phyloP scores from a whole-genome alignment of 2,888 invertebrate species.

The Megaustenia siamemsis region DNA sequence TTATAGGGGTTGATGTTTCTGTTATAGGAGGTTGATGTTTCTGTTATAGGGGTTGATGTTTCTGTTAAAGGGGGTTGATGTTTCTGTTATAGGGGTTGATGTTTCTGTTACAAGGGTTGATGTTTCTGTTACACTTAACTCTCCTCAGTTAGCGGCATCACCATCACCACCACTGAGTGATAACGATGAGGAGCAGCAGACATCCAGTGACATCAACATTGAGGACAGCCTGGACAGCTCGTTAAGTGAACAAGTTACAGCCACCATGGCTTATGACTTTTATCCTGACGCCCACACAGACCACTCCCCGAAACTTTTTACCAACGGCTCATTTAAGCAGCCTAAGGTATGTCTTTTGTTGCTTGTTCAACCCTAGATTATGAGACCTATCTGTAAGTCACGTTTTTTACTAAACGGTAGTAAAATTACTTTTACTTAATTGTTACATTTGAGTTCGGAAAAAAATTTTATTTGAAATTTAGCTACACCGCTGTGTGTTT shows the following conservation, averaged over 20 bases:
- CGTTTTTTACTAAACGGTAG: not conserved
- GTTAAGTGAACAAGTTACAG: not conserved
- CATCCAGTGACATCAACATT: constrained; percentile 41
- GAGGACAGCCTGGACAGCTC: constrained; percentile 47
- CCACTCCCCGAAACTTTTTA: constrained; percentile 5
- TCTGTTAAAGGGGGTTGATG: no score
- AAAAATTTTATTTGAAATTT: no score
- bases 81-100: no score
- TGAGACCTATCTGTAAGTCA: no score
- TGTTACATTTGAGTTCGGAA: no score
- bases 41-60: no score
- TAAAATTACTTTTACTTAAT: no score
- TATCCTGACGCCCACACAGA: not conserved
- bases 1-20: no score
- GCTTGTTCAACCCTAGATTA: not conserved
- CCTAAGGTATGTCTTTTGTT: constrained; percentile 33
- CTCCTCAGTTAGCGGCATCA: not conserved
- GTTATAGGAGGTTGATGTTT: no score
- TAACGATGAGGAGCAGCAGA: constrained; percentile 27
- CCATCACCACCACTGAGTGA: constrained; percentile 46
- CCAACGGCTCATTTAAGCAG: constrained; percentile 44
- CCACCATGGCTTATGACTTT: not conserved
- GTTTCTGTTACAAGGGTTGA: no score
- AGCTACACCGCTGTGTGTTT: no score
- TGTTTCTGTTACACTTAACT: not conserved